These are phyloP conservation scores for Atherix ibis DNA, from an alignment of 2,888 invertebrate genomes.

Conservation along the genomic window DNA sequence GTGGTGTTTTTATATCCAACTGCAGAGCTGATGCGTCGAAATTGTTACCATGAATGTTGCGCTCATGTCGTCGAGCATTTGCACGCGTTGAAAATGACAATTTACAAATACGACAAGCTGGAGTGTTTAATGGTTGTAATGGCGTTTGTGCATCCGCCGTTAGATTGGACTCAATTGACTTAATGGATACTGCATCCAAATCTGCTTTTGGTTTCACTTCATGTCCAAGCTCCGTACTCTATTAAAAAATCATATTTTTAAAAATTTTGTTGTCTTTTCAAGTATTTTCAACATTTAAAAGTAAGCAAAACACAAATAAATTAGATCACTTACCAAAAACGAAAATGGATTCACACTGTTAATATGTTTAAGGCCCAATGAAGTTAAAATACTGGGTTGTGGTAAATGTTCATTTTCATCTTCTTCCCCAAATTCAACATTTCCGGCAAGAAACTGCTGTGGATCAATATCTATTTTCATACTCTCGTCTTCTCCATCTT, in stretches of 20 bases:
- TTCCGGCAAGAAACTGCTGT: slow-evolving; percentile 26
- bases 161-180: background rate
- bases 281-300: too few species aligned
- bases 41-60: slow-evolving; percentile 27
- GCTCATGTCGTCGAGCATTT: slow-evolving; percentile 32
- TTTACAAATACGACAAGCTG: slow-evolving; percentile 27
- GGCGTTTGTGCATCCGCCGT: background rate
- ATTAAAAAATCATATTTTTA: too few species aligned
- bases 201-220: background rate
- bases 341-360: slow-evolving; percentile 14
- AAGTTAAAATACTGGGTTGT: slow-evolving; percentile 18
- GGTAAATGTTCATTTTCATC: slow-evolving; percentile 12
- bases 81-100: slow-evolving; percentile 32
- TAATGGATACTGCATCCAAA: background rate
- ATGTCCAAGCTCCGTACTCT: slow-evolving; percentile 1
- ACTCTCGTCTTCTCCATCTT: slow-evolving; percentile 20
- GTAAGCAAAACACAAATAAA: too few species aligned
- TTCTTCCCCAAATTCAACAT: slow-evolving; percentile 10
- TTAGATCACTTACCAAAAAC: slow-evolving; percentile 12
- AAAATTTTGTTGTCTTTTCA: too few species aligned
- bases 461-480: slow-evolving; percentile 27
- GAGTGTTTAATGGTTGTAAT: background rate
- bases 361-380: slow-evolving; percentile 17
- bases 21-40: background rate
- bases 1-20: background rate